These are phyloP conservation scores for Penelope pileata DNA, from an alignment of 2,113 vertebrate species.

Conservation along the genomic window DNA sequence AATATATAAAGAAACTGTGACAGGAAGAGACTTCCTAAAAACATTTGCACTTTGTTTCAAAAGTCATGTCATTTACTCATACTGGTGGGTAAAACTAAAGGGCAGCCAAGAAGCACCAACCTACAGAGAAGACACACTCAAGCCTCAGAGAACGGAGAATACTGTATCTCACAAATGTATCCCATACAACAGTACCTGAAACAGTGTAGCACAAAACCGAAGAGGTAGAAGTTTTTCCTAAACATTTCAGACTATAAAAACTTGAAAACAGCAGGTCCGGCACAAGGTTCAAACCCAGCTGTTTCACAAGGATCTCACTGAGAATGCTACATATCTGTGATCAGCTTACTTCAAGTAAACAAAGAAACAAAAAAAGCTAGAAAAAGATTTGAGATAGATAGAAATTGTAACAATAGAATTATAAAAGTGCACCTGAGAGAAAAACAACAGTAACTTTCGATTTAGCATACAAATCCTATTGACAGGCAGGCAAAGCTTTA, in stretches of 20 bases:
- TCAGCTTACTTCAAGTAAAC: neutral
- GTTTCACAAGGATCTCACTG: neutral
- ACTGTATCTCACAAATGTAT: neutral
- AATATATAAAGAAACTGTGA: neutral
- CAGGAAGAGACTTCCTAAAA: neutral
- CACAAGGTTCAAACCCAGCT: neutral
- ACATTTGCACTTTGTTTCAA: neutral
- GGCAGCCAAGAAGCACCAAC: neutral
- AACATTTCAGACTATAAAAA: neutral
- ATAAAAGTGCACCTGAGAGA: neutral
- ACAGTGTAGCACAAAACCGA: neutral
- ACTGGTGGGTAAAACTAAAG: neutral
- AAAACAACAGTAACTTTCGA: neutral
- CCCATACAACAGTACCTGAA: neutral
- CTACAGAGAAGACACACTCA: neutral
- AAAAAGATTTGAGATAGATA: neutral
- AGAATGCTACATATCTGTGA: neutral
- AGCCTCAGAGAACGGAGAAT: neutral
- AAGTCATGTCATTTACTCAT: fast-evolving
- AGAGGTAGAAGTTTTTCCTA: neutral
- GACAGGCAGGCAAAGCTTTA: neutral
- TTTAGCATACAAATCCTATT: neutral
- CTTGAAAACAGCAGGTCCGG: neutral
- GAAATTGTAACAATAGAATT: neutral
- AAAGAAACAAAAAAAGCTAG: neutral